Evolutionary conservation across 1,140 invertebrate species (phyloP), one percentile per base, ranked within the genome.

Genomic region (Reticulitermes speratus): DNA sequence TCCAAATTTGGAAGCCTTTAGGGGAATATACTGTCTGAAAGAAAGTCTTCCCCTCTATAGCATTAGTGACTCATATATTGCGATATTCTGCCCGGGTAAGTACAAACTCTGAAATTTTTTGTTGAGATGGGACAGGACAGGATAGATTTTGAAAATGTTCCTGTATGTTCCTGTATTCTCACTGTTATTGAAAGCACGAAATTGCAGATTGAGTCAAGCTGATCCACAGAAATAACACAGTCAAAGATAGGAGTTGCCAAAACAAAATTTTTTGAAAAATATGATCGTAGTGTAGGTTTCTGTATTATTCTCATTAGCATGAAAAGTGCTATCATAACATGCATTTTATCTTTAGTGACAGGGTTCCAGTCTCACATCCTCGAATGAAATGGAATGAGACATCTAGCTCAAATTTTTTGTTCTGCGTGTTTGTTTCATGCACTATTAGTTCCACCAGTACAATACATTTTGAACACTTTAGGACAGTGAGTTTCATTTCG

Each of bases 71-170:
- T 82, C 19, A 82, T 82, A 7, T 25, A 82, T 32, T 44, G 30
- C 8, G 30, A 82, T 82, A 82, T 82, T 82, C 44, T 44, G 11
- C 9, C 19, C 19, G 9, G 82, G 14, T 21, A 82, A 11, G 30
- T 82, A 82, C 16, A 82, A 32, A 44, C 23, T 82, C 19, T 82
- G 82, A 82, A 82, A 82, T 44, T 44, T 44, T 82, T 82, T 44
- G 30, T 82, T 82, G 8, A 82, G 30, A 82, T 82, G 30, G 30
- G 82, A 82, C 9, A 82, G 21, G 21, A 82, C 30, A 44, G 82
- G 82, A 82, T 44, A 82, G 21, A 82, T 82, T 82, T 82, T 82
- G 30, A 6, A 32, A 8, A 38, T 5, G 44, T 9, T n/a, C 82
- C 19, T 38, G 21, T 82, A 82, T 30, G 21, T 30, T 14, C 30